Conservation (phyloP, 2,113 vertebrate species). For the Toxotes jaculatrix region DNA sequence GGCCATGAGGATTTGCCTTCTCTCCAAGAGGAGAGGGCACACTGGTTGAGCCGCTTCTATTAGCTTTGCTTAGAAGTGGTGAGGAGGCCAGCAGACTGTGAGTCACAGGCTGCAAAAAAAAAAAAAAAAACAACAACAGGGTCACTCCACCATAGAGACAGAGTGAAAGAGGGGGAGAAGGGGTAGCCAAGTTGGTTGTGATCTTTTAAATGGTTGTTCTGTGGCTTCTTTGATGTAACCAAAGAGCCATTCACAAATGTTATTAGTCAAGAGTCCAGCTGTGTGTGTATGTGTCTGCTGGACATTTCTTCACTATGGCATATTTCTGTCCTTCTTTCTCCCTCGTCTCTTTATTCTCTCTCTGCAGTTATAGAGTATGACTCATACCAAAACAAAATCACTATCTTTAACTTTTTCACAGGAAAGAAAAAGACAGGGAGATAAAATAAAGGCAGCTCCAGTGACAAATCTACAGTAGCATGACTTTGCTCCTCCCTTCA, state of each 20-base stretch:
- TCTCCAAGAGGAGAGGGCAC: constrained; percentile 31
- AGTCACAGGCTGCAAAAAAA: constrained; percentile 45
- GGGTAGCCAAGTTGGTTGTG: background rate
- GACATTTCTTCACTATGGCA: constrained; percentile 8
- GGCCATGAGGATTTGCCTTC: constrained; percentile 48
- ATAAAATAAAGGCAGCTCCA: background rate
- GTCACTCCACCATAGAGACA: constrained; percentile 28
- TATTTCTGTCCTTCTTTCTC: constrained; percentile 21
- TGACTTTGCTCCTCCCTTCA: constrained; percentile 43
- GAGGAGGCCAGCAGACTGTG: constrained; percentile 38
- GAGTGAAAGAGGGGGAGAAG: background rate
- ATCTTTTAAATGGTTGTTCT: constrained; percentile 34
- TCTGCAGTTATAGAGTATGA: constrained; percentile 48
- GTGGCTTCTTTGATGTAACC: constrained; percentile 1
- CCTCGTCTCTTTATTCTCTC: constrained; percentile 39
- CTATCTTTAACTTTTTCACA: constrained; percentile 47
- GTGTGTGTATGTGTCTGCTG: constrained; percentile 1
- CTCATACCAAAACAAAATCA: constrained; percentile 58
- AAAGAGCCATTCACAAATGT: constrained; percentile 45
- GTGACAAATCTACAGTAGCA: constrained; percentile 6
- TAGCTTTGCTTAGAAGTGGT: constrained; percentile 38
- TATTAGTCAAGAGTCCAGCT: constrained; percentile 1
- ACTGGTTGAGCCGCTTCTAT: constrained; percentile 48
- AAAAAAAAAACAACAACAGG: constrained; percentile 26
- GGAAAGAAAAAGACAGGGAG: constrained; percentile 5